Evolutionary conservation across 2,113 vertebrate genomes (phyloP).

Genomic region (Penelope pileata): DNA sequence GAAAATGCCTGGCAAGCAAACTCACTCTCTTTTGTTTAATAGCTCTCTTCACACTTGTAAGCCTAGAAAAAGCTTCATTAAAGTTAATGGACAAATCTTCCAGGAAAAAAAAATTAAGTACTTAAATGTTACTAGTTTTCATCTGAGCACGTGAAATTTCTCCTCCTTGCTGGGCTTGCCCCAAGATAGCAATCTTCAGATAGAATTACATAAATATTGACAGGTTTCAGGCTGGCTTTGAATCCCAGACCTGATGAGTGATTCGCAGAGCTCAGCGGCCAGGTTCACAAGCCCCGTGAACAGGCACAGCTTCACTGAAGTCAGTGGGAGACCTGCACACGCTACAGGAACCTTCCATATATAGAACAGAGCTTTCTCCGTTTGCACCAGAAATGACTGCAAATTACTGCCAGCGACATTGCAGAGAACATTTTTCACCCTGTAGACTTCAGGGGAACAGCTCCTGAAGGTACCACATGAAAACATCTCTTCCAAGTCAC

Average conservation of each 20-base stretch:
- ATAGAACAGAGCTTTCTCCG: constrained; percentile 10
- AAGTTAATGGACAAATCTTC: constrained; percentile 76
- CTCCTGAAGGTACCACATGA: background rate
- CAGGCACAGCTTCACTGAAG: constrained; percentile 16
- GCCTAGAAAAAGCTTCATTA: constrained; percentile 73
- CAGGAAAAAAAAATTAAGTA: background rate
- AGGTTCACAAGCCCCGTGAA: constrained; percentile 7
- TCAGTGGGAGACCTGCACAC: constrained; percentile 17
- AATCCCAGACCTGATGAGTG: background rate
- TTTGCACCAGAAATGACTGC: constrained; percentile 41
- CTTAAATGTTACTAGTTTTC: constrained; percentile 54
- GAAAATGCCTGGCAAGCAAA: constrained; percentile 62
- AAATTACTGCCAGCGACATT: constrained; percentile 14
- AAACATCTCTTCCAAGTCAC: background rate
- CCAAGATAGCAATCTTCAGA: background rate
- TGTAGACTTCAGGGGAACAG: background rate
- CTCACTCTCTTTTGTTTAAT: constrained; percentile 51
- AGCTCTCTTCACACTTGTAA: constrained; percentile 49
- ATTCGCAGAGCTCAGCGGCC: background rate
- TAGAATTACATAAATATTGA: background rate
- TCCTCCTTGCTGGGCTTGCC: background rate
- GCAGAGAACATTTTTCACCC: constrained; percentile 22
- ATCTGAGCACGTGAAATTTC: constrained; percentile 58
- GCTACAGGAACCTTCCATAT: constrained; percentile 28
- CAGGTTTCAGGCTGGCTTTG: constrained; percentile 32